phyloP scores from a whole-genome alignment of 2,113 vertebrate species.

The Pao palembangensis region DNA sequence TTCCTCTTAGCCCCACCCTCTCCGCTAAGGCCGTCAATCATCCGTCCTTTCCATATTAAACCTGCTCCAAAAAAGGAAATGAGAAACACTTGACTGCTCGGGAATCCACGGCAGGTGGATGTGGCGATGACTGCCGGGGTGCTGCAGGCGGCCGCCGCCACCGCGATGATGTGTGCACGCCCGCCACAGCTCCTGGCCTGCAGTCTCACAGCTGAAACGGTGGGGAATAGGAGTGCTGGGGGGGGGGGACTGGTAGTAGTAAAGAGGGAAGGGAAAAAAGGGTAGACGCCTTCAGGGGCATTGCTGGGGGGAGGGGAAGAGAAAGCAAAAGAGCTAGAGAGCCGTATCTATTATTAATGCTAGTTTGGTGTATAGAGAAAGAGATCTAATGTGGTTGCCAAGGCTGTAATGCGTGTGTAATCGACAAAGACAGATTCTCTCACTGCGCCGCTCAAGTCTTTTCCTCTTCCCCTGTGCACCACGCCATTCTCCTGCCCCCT shows the following conservation, averaged over 20 bases:
- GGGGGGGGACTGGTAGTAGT: conserved; percentile 25
- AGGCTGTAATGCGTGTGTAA: conserved; percentile 62
- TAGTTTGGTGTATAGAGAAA: conserved; percentile 69
- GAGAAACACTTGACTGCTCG: conserved; percentile 24
- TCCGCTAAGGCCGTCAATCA: conserved; percentile 35
- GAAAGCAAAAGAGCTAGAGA: conserved; percentile 59
- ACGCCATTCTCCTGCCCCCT: conserved; percentile 5
- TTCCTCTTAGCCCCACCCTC: conserved; percentile 11
- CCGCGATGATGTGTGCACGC: conserved; percentile 65
- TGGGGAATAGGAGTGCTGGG: not conserved
- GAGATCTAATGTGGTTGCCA: conserved; percentile 74
- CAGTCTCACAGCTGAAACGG: conserved; percentile 50
- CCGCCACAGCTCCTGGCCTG: conserved; percentile 58
- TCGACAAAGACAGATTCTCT: conserved; percentile 59
- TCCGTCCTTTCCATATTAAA: conserved; percentile 41
- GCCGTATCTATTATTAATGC: conserved; percentile 77
- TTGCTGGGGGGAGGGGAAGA: conserved; percentile 38
- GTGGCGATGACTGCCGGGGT: conserved; percentile 42
- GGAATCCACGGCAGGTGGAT: conserved; percentile 45
- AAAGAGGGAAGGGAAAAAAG: conserved; percentile 9
- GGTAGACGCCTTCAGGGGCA: conserved; percentile 47
- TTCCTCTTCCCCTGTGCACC: conserved; percentile 14
- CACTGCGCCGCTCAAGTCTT: conserved; percentile 42
- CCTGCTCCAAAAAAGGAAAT: not conserved
- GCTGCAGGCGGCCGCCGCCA: conserved; percentile 53